Percentiles rank a stretch among this genome's conserved stretches.
Conservation (phyloP, 2,113 vertebrate species). For the Corynorhinus townsendii region DNA sequence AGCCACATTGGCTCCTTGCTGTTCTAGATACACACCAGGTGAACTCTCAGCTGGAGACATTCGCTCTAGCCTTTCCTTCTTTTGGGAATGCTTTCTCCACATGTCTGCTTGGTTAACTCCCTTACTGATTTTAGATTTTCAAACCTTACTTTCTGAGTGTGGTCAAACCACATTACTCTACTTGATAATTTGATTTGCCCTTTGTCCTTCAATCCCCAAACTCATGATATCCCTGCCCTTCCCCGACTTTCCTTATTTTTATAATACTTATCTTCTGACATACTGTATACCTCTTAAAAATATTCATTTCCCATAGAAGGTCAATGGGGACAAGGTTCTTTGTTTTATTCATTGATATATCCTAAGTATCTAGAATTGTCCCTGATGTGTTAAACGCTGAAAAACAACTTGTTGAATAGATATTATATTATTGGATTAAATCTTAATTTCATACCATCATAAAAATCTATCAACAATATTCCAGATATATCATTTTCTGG, state of each 20-base stretch:
- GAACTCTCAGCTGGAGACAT: neutral
- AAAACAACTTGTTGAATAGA: neutral
- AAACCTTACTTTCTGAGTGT: neutral
- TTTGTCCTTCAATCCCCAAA: neutral
- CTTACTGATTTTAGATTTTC: neutral
- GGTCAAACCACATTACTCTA: neutral
- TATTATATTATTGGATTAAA: neutral
- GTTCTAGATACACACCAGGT: neutral
- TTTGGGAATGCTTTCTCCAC: neutral
- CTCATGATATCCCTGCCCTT: neutral
- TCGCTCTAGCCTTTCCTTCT: neutral
- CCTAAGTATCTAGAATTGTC: neutral
- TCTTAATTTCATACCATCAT: neutral
- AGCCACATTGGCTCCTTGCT: neutral
- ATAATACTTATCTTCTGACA: neutral
- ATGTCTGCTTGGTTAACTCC: neutral
- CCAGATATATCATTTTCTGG: neutral
- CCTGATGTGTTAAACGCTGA: neutral
- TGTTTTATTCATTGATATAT: neutral
- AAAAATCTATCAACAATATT: neutral
- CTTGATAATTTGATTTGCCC: neutral
- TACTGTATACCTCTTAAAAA: neutral
- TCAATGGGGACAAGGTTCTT: neutral
- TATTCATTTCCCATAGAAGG: neutral
- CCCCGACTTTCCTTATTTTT: neutral